Base-by-base conservation (phyloP, 2,113 vertebrate genomes). In the Poeciliopsis turrubarensis region DNA sequence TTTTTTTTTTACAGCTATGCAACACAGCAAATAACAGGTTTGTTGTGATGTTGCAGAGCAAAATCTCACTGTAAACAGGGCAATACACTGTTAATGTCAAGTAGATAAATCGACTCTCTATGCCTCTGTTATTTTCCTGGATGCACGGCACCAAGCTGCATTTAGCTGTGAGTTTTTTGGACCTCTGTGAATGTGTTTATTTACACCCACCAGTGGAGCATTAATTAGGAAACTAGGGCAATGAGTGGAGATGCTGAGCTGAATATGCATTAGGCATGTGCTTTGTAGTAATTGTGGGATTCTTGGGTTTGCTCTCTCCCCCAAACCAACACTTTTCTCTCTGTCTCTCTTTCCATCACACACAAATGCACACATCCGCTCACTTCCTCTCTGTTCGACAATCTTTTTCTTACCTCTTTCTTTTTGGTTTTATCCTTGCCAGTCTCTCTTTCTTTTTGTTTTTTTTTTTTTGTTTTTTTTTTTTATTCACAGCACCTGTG, bases 141-240 rank as follows among this genome's bases (percentile, higher is more conserved):
- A 73, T 65, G 19, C 19, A 27, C 0, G 29, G 57, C 30, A 34
- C 37, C n/a, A 57, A 25, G 64, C 79, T 75, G 67, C 11, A 51
- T 78, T 80, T 71, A 73, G 31, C 76, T 85, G 75, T 51, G 71
- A 63, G 77, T 77, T 91, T 85, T 85, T 85, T 81, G 84, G 83
- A 83, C 65, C 79, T 68, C 65, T 82, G 72, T 89, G 89, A 90
- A 86, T 89, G 78, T 90, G 86, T 90, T 93, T 92, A 90, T 92
- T 92, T 93, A 91, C 86, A 89, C 80, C 84, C 80, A 82, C 78
- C 77, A 89, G 83, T 84, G 77, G 82, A 90, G 90, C 87, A 89
- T 91, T 90, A 92, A 92, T 90, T 87, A 92, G 88, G 85, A 93
- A 94, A 89, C 90, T 91, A 69, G 91, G 90, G 86, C 91, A 91